Conservation (phyloP, 35 echinoderm and acorn worm genomes). For the Stichopus chloronotus region DNA sequence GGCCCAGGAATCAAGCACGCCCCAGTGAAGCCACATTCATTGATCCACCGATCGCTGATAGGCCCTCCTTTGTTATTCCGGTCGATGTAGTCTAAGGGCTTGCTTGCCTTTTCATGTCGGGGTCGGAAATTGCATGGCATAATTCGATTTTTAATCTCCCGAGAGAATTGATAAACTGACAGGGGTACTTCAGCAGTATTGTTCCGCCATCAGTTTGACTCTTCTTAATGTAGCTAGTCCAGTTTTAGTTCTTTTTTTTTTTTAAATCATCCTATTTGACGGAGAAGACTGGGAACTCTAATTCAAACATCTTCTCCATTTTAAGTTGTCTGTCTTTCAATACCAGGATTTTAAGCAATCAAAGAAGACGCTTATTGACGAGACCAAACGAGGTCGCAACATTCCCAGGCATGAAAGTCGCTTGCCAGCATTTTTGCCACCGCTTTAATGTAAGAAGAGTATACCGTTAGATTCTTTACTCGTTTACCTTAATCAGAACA, state of each 20-base stretch:
- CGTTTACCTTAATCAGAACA: not conserved
- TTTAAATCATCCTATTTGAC: not conserved
- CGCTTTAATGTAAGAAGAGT: not conserved
- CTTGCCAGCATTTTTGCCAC: not conserved
- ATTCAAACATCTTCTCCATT: not conserved
- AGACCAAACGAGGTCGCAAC: not conserved
- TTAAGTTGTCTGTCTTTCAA: not conserved
- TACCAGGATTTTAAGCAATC: not conserved
- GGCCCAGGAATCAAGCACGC: not conserved
- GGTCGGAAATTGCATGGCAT: constrained; percentile 30
- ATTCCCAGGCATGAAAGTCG: not conserved
- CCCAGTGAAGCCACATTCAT: not conserved
- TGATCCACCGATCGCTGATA: constrained; percentile 6
- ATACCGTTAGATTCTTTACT: not conserved
- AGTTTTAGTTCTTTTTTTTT: not conserved
- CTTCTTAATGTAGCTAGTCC: constrained; percentile 18
- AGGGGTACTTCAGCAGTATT: not conserved
- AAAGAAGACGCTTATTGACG: not conserved
- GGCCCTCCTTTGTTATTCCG: not conserved
- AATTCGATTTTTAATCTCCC: constrained; percentile 31
- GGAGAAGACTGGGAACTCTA: not conserved
- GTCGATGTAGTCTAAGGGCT: not conserved
- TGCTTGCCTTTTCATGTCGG: not conserved
- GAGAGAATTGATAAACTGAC: not conserved
- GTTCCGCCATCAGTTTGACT: not conserved